Conservation (phyloP, 1,140 invertebrate genomes). For the Adelges cooleyi region DNA sequence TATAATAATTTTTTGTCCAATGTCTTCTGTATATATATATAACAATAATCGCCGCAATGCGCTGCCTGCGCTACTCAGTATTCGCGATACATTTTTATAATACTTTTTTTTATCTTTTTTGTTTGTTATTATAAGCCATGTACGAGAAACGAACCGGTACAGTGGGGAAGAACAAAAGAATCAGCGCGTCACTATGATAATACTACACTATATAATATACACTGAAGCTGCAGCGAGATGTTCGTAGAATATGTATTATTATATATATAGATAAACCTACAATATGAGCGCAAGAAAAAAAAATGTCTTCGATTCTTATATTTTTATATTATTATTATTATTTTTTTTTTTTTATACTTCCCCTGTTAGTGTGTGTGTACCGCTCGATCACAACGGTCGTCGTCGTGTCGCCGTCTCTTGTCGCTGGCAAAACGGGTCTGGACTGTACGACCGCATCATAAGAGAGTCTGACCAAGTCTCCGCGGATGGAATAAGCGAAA, state of each 20-base stretch:
- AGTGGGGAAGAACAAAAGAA: constrained; percentile 20
- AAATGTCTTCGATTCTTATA: no score
- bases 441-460: background rate
- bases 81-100: constrained; percentile 9
- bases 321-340: no score
- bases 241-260: background rate
- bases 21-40: background rate
- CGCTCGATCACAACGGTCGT: no score
- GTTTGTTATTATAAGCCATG: background rate
- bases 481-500: background rate
- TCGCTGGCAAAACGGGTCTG: constrained; percentile 13
- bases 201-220: background rate
- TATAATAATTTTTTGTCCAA: background rate
- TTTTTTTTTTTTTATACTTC: no score
- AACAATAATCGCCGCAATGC: background rate
- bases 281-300: no score
- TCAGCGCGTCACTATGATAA: background rate
- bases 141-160: constrained; percentile 5
- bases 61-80: background rate
- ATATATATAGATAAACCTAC: no score
- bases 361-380: no score
- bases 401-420: background rate
- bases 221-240: background rate
- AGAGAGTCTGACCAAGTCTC: background rate
- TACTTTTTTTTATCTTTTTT: no score